A percentile compares a stretch with the other conserved stretches of the same genome.
Evolutionary conservation across 1,140 invertebrate genomes (phyloP).

Genomic region (Orius laevigatus): DNA sequence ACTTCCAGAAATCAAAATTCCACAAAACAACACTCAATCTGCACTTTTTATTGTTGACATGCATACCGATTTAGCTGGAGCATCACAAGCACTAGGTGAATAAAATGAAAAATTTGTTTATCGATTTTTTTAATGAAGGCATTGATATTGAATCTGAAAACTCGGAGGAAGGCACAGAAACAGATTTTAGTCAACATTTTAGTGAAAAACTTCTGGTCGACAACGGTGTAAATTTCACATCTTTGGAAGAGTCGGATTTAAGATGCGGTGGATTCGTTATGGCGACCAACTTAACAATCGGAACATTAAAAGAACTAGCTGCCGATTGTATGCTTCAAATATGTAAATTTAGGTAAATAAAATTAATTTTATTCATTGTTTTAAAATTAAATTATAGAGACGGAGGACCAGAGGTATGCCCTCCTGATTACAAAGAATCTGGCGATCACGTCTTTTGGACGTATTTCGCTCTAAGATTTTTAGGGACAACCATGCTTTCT

Average conservation of each 20-base stretch:
- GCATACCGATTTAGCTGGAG: constrained; percentile 48
- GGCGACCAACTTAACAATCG: constrained; percentile 37
- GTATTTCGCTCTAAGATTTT: constrained; percentile 55
- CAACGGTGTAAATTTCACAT: constrained; percentile 47
- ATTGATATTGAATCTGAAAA: constrained; percentile 47
- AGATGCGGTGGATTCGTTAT: constrained; percentile 49
- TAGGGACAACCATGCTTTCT: constrained; percentile 55
- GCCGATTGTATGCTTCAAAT: constrained; percentile 52
- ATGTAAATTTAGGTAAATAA: constrained; percentile 39
- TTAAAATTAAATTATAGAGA: constrained; percentile 20
- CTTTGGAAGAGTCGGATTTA: constrained; percentile 48
- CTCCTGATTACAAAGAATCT: constrained; percentile 52
- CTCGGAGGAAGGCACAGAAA: constrained; percentile 44
- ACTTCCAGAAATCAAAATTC: neutral
- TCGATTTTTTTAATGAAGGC: too few relatives aligned
- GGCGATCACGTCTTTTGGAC: constrained; percentile 60
- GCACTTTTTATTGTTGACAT: constrained; percentile 46
- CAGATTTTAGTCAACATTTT: constrained; percentile 49
- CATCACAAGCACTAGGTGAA: constrained; percentile 40
- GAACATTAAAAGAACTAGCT: constrained; percentile 34
- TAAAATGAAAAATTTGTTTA: too few relatives aligned
- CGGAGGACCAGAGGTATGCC: constrained; percentile 53
- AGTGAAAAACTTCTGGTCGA: constrained; percentile 38
- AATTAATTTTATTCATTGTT: constrained; percentile 1
- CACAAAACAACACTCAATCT: constrained; percentile 23